phyloP scores from a whole-genome alignment of 2,888 invertebrate genomes.

The Leptopilina drosophilae region DNA sequence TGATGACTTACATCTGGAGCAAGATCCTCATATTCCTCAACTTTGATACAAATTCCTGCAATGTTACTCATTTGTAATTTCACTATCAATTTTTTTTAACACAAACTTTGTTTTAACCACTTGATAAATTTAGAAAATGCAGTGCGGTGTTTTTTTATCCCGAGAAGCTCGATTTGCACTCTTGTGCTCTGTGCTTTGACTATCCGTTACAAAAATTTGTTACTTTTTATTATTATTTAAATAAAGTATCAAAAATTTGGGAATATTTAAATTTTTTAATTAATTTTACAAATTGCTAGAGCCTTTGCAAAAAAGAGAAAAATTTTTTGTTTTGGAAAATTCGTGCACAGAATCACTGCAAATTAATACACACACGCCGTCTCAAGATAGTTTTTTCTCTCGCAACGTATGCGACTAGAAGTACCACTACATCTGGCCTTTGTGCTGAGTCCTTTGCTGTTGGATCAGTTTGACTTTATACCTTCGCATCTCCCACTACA shows the following conservation, averaged over 20 bases:
- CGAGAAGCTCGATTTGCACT: slow-evolving; percentile 30
- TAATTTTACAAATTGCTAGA: no score
- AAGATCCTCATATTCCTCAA: slow-evolving; percentile 65
- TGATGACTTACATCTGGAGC: slow-evolving; percentile 52
- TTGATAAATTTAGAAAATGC: neutral
- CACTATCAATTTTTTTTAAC: slow-evolving; percentile 33
- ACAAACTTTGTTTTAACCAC: neutral
- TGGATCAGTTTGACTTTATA: slow-evolving; percentile 73
- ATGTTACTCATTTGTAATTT: slow-evolving; percentile 50
- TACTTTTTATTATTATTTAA: neutral
- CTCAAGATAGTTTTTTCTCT: slow-evolving; percentile 71
- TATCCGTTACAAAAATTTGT: slow-evolving; percentile 55
- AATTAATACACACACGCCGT: slow-evolving; percentile 53
- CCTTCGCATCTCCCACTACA: slow-evolving; percentile 74
- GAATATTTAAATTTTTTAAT: no score
- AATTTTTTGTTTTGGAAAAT: slow-evolving; percentile 47
- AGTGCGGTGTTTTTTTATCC: neutral
- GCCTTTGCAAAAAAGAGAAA: neutral
- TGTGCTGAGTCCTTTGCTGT: slow-evolving; percentile 71
- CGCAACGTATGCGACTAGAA: slow-evolving; percentile 75
- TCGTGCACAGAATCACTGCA: slow-evolving; percentile 58
- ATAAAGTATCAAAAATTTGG: no score
- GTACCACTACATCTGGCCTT: slow-evolving; percentile 73
- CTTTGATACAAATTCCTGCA: slow-evolving; percentile 65
- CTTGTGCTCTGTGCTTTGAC: slow-evolving; percentile 66